phyloP scores from a whole-genome alignment of 2,797 vertebrate species.

The Acipenser oxyrinchus region DNA sequence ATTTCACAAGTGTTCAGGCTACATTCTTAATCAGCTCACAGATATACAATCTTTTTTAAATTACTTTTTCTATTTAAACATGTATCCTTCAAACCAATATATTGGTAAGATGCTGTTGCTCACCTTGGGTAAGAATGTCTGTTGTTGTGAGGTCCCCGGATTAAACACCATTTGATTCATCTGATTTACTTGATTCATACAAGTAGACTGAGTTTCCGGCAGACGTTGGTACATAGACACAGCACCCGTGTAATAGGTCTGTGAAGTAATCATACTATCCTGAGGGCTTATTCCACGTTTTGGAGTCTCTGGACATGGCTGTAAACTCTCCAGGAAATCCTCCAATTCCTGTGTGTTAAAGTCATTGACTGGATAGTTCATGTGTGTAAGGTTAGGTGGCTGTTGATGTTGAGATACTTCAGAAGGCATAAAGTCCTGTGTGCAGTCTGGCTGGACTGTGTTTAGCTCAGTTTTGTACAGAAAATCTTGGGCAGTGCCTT shows the following conservation, averaged over 20 bases:
- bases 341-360: constrained; percentile 53
- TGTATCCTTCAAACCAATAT: no score
- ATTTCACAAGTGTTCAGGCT: no score
- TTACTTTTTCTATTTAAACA: no score
- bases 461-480: constrained; percentile 53
- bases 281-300: constrained; percentile 41
- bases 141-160: constrained; percentile 32
- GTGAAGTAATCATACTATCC: constrained; percentile 32
- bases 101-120: constrained; percentile 4
- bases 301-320: constrained; percentile 44
- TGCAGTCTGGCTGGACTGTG: constrained; percentile 40
- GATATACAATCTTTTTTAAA: no score
- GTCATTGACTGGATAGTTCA: constrained; percentile 46
- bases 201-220: constrained; percentile 37
- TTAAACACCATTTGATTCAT: constrained; percentile 34
- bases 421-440: constrained; percentile 50
- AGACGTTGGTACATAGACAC: constrained; percentile 57
- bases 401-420: constrained; percentile 30
- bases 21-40: no score
- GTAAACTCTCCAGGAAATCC: constrained; percentile 57
- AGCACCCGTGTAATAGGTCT: constrained; percentile 49
- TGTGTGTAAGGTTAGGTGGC: constrained; percentile 42
- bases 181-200: constrained; percentile 15
- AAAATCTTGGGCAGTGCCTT: constrained; percentile 37
- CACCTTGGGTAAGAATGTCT: constrained; percentile 49